Base-by-base conservation (phyloP, 2,888 invertebrate species). In the Caenorhabditis sp. region DNA sequence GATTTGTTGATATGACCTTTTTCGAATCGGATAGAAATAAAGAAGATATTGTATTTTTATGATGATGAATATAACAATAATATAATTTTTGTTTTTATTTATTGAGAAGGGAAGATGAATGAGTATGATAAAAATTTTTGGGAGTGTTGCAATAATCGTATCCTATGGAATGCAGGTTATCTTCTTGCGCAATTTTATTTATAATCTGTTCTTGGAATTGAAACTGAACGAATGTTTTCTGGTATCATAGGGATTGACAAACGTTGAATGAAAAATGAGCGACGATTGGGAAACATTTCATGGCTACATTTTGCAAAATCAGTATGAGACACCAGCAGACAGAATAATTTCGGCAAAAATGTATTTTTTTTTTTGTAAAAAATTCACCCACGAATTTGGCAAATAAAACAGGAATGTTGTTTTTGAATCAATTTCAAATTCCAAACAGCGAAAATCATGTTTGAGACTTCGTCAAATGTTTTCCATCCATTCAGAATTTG, bases 131-230 rank as follows among this genome's bases (percentile, higher is more conserved):
- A 43, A 43, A 6, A 43, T 17, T 43, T 17, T 36, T 17, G 14
- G 17, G 17, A 43, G 17, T 43, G 43, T 43, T 43, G 43, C 43
- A 43, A 43, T 3, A 43, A 43, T 43, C 43, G 43, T 43, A 43
- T 43, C 17, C 14, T 12, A 43, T 43, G 43, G 43, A 43, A 43
- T 43, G 43, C 43, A 17, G 43, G 43, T 43, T 43, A 43, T 43
- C 43, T 43, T 43, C 43, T 43, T 43, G 43, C 43, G 43, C 43
- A 43, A 43, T 43, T 43, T 43, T 43, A 43, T 43, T 43, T 43
- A 43, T 43, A 12, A 43, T 43, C 43, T 17, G 43, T 43, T 43
- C 14, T 43, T 43, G 43, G 43, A 43, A 43, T 43, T 43, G 43
- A 43, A 43, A 43, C 12, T 12, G 3, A 43, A 43, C 14, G 14